These are phyloP conservation scores for Xylocopa sonorina DNA, from an alignment of 1,140 invertebrate species.

Conservation along the genomic window DNA sequence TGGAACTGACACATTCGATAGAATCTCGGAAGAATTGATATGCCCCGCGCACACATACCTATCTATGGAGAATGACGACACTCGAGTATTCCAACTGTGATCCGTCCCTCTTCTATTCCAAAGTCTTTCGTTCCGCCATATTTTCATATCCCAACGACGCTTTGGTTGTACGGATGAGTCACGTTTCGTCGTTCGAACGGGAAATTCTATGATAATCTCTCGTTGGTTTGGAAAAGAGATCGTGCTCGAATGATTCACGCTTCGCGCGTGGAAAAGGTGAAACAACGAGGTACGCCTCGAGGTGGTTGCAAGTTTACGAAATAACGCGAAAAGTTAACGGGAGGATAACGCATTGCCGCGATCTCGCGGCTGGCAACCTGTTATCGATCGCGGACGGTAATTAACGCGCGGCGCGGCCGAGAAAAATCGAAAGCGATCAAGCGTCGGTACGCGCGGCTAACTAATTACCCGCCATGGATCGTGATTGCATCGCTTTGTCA, in stretches of 20 bases:
- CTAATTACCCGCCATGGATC: slow-evolving; percentile 73
- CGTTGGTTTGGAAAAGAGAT: too few species aligned
- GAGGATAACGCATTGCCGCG: slow-evolving; percentile 22
- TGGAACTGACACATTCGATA: neutral
- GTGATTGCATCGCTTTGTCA: slow-evolving; percentile 74
- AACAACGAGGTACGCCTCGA: too few species aligned
- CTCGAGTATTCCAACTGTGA: neutral
- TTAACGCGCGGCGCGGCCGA: slow-evolving; percentile 62
- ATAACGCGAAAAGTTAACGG: slow-evolving; percentile 44
- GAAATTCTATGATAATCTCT: too few species aligned
- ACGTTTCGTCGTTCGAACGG: too few species aligned
- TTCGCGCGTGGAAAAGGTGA: too few species aligned
- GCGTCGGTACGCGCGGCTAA: slow-evolving; percentile 61
- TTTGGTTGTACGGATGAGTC: neutral
- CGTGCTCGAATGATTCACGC: too few species aligned
- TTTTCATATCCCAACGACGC: neutral
- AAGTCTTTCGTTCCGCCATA: neutral
- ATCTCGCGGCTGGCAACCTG: slow-evolving; percentile 35
- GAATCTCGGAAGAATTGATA: neutral
- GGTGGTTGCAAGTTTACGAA: neutral
- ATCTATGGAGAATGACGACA: slow-evolving; percentile 3
- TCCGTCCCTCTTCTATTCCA: neutral
- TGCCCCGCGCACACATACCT: neutral
- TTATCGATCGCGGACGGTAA: slow-evolving; percentile 65
- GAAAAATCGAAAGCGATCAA: slow-evolving; percentile 74